phyloP scores from a whole-genome alignment of 2,113 vertebrate genomes.

The Prochilodus magdalenae region DNA sequence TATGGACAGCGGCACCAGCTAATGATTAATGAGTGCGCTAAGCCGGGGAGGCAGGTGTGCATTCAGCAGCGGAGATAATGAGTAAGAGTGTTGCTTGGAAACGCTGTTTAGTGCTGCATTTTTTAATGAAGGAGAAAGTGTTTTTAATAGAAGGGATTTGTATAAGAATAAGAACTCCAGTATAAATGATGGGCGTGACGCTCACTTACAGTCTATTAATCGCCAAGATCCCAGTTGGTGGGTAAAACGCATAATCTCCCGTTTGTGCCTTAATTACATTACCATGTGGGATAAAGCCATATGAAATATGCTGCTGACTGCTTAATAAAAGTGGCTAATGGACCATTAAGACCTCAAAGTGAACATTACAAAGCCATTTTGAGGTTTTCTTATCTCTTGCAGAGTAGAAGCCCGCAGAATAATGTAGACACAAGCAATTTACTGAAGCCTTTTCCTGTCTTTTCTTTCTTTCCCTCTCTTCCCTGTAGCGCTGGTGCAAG shows the following conservation, averaged over 20 bases:
- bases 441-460: constrained; percentile 1
- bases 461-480: constrained; percentile 53
- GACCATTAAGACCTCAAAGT: constrained; percentile 26
- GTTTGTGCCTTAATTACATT: not conserved
- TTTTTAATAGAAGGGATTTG: constrained; percentile 23
- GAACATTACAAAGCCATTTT: constrained; percentile 21
- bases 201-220: not conserved
- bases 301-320: not conserved
- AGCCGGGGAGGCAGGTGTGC: not conserved
- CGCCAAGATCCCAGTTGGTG: constrained; percentile 9
- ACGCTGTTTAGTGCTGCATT: not conserved
- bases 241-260: constrained; percentile 25
- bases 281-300: not conserved
- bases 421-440: constrained; percentile 6
- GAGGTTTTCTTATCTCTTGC: not conserved
- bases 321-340: constrained; percentile 29
- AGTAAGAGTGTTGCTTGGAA: not conserved
- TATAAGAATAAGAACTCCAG: not conserved
- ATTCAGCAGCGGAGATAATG: not conserved
- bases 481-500: constrained; percentile 93
- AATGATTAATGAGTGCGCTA: not conserved
- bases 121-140: not conserved
- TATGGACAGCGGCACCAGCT: not conserved
- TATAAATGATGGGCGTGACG: not conserved
- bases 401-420: not conserved